Percentiles rank a stretch among this genome's conserved stretches.
phyloP scores from a whole-genome alignment of 2,888 invertebrate genomes.

The Aphrophora alni region DNA sequence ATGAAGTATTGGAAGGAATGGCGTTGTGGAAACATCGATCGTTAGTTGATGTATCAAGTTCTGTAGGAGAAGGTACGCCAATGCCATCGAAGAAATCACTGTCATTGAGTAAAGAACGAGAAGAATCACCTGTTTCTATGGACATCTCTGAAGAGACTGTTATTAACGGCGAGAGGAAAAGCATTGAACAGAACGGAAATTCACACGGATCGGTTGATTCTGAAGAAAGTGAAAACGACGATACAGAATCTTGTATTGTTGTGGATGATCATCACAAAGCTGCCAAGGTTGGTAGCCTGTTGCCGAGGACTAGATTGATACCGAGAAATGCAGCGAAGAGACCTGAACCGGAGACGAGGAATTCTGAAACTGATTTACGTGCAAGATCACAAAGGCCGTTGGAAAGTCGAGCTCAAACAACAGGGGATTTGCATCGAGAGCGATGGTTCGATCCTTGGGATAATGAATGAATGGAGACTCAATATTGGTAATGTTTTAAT shows the following conservation, averaged over 20 bases:
- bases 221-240: constrained; percentile 58
- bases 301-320: constrained; percentile 66
- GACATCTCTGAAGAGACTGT: constrained; percentile 40
- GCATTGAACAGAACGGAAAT: constrained; percentile 11
- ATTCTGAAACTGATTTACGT: constrained; percentile 28
- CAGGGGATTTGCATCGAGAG: constrained; percentile 36
- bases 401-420: constrained; percentile 32
- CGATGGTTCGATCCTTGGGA: constrained; percentile 53
- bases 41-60: constrained; percentile 69
- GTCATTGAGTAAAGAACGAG: constrained; percentile 35
- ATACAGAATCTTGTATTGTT: constrained; percentile 72
- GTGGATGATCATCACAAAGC: constrained; percentile 72
- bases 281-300: constrained; percentile 55
- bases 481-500: constrained; percentile 1
- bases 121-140: constrained; percentile 26
- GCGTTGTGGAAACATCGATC: constrained; percentile 86
- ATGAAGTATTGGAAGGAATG: constrained; percentile 85
- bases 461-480: constrained; percentile 34
- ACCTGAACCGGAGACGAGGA: constrained; percentile 24
- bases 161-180: constrained; percentile 37
- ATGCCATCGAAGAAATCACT: constrained; percentile 36
- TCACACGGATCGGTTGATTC: constrained; percentile 45
- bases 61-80: constrained; percentile 63
- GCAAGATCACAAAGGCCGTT: constrained; percentile 21
- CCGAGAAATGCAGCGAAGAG: constrained; percentile 39